These are phyloP conservation scores for Polyploca ridens DNA, from an alignment of 2,888 invertebrate genomes.

Conservation along the genomic window DNA sequence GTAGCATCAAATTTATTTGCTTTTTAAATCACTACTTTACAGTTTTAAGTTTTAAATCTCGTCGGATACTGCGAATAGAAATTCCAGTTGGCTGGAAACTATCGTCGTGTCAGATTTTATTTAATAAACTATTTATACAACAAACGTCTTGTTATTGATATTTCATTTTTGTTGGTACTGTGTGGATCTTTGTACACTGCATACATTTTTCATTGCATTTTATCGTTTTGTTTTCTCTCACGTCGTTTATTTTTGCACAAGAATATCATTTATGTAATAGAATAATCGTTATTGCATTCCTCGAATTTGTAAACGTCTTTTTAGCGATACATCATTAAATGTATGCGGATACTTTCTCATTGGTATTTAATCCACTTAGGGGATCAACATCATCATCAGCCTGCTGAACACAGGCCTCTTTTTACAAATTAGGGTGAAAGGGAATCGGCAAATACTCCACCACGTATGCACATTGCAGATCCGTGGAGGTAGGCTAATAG, in stretches of 20 bases:
- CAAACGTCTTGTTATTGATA: neutral
- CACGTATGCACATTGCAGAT: too few relatives aligned
- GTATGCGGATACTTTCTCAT: too few relatives aligned
- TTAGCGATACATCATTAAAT: too few relatives aligned
- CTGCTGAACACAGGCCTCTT: too few relatives aligned
- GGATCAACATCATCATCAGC: too few relatives aligned
- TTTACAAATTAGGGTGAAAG: too few relatives aligned
- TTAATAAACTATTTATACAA: neutral
- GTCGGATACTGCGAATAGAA: conserved; percentile 1
- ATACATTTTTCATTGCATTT: neutral
- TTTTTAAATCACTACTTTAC: conserved; percentile 3
- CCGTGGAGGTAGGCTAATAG: too few relatives aligned
- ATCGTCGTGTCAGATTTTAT: neutral
- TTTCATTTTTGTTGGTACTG: neutral
- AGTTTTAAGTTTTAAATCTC: neutral
- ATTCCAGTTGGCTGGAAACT: neutral
- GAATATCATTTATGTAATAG: too few relatives aligned
- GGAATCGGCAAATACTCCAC: too few relatives aligned
- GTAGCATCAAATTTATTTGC: conserved; percentile 31
- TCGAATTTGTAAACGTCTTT: too few relatives aligned
- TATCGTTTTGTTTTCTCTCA: conserved; percentile 2
- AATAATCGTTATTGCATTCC: too few relatives aligned
- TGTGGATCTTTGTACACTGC: neutral
- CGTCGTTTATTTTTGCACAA: neutral
- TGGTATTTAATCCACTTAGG: too few relatives aligned